Base-by-base conservation (phyloP, 2,797 vertebrate genomes). In the Chelonia mydas region DNA sequence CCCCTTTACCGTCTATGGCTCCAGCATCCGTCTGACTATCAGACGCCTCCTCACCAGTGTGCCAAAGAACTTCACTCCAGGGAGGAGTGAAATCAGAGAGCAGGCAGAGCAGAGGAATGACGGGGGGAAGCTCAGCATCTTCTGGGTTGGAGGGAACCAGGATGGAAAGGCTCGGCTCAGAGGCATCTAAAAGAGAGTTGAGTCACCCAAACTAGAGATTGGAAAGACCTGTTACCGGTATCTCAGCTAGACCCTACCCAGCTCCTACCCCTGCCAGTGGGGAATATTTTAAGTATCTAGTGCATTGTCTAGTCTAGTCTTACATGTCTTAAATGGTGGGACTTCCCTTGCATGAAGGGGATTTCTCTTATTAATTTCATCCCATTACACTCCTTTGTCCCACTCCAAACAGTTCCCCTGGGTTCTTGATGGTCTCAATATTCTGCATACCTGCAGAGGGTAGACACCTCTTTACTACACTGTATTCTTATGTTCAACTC, bases 131-230 rank as follows among this genome's bases (percentile, higher is more conserved):
- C 12, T 76, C 74, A 47, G 41, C 25, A 27, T 76, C 25, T 13
- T 76, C 41, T 7, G 1, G 2, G 0, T 21, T 15, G 1, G 28
- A 0, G 1, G 77, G 86, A 31, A 61, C 47, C 86, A 88, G 86
- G 47, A 81, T 61, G 86, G 82, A 88, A 65, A 85, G 53, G 11
- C 50, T 6, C 8, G 82, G 91, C 49, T 92, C 9, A 1, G 31
- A 19, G 54, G 82, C 91, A 76, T 76, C 86, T 92, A 7, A 25
- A 81, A 16, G 59, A 33, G 37, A 65, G 51, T 15, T 50, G 50
- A 41, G 28, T 49, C 53, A 0, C 0, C 1, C 11, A 59, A 21
- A 74, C 2, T 1, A 50, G 68, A 49, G 80, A 17, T 31, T 31
- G 9, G 28, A 4, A 25, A 27, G 54, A 27, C 27, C 72, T 47